phyloP scores from a whole-genome alignment of 2,797 vertebrate genomes.

The Peromyscus melanophrys region DNA sequence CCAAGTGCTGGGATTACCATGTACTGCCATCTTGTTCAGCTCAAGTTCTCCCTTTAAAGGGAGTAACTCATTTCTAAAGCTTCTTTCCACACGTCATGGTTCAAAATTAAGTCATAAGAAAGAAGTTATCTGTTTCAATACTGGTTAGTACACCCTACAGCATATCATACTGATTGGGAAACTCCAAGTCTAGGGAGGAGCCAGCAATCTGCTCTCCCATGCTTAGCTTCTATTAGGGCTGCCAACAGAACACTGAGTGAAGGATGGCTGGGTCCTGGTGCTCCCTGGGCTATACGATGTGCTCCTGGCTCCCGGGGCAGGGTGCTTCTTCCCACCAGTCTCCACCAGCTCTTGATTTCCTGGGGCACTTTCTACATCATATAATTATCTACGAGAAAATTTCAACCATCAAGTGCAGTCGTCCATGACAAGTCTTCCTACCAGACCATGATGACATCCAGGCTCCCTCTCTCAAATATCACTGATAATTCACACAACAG shows the following conservation, averaged over 20 bases:
- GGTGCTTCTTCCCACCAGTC: neutral
- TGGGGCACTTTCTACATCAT: neutral
- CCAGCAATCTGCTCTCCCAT: neutral
- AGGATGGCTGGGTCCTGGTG: neutral
- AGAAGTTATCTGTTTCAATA: neutral
- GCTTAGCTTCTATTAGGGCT: neutral
- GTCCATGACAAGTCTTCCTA: neutral
- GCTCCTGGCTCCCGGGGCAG: neutral
- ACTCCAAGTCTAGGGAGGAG: neutral
- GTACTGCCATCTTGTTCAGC: neutral
- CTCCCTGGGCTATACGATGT: neutral
- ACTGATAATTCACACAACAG: neutral
- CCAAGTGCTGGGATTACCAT: neutral
- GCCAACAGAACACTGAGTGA: neutral
- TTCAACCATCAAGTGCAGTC: neutral
- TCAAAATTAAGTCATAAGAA: conserved; percentile 51
- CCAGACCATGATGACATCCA: neutral
- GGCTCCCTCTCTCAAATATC: neutral
- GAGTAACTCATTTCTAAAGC: neutral
- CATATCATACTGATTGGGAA: neutral
- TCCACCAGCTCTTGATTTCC: neutral
- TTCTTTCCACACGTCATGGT: neutral
- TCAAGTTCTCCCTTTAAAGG: neutral
- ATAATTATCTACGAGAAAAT: neutral
- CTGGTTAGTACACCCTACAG: neutral